Percentiles rank a stretch among this genome's conserved stretches.
Conservation (phyloP, 2,888 invertebrate genomes). For the Cremastobaeus sp. region DNA sequence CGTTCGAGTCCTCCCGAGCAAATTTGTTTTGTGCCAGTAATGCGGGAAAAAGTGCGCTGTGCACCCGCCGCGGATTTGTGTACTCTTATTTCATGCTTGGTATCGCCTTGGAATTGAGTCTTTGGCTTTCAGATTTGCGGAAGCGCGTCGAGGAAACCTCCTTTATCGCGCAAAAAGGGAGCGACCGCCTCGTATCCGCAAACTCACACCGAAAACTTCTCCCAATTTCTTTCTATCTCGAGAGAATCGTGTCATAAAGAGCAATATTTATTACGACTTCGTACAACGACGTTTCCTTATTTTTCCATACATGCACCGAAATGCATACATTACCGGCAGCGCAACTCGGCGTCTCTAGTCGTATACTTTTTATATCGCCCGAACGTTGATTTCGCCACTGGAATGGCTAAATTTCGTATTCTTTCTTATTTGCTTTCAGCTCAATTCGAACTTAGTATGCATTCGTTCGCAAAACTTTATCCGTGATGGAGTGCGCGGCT, state of each 20-base stretch:
- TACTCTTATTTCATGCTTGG: slow-evolving; percentile 75
- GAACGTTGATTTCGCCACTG: slow-evolving; percentile 32
- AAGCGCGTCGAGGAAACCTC: slow-evolving; percentile 46
- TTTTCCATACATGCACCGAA: slow-evolving; percentile 37
- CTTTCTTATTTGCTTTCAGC: slow-evolving; percentile 5
- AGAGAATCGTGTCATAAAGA: slow-evolving; percentile 57
- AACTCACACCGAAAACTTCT: slow-evolving; percentile 46
- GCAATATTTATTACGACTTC: slow-evolving; percentile 57
- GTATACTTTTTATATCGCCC: slow-evolving; percentile 43
- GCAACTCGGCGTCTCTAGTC: slow-evolving; percentile 13
- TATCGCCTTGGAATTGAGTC: slow-evolving; percentile 58
- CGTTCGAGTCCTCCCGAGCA: slow-evolving; percentile 54
- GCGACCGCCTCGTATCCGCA: slow-evolving; percentile 30
- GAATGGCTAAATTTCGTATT: slow-evolving; percentile 17
- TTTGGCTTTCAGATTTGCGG: slow-evolving; percentile 58
- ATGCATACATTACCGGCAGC: slow-evolving; percentile 49
- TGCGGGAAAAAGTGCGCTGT: slow-evolving; percentile 48
- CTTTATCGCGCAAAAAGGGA: slow-evolving; percentile 44
- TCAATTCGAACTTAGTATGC: no score
- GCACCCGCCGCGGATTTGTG: slow-evolving; percentile 64
- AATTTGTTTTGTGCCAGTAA: slow-evolving; percentile 65
- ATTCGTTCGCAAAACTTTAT: no score
- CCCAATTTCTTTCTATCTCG: slow-evolving; percentile 59
- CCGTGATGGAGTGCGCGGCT: no score
- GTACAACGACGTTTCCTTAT: slow-evolving; percentile 41